A percentile compares a stretch with the other conserved stretches of the same genome.
Evolutionary conservation across 1,140 invertebrate species (phyloP).

Genomic region (Solenopsis fugax): DNA sequence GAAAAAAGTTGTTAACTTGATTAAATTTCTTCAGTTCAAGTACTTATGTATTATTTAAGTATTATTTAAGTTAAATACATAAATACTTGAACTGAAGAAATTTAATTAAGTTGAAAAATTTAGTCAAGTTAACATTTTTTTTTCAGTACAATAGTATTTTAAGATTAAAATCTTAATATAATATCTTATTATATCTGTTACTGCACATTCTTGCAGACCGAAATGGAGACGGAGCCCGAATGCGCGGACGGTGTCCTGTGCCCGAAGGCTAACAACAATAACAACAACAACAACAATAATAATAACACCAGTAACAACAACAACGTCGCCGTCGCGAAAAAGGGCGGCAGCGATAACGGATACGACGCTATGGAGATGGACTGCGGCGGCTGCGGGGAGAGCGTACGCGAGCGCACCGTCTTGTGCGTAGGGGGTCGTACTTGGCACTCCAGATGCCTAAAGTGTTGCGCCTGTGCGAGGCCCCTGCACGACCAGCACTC

Average conservation of each 20-base stretch:
- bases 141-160: too few species aligned
- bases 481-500: slow-evolving; percentile 85
- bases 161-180: too few species aligned
- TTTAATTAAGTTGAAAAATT: too few species aligned
- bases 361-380: slow-evolving; percentile 83
- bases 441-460: slow-evolving; percentile 85
- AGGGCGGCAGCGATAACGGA: slow-evolving; percentile 50
- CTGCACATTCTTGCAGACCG: slow-evolving; percentile 71
- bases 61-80: too few species aligned
- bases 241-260: slow-evolving; percentile 71
- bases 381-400: slow-evolving; percentile 85
- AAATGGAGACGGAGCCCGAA: slow-evolving; percentile 76
- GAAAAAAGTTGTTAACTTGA: too few species aligned
- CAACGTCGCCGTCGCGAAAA: slow-evolving; percentile 47
- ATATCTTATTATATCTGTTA: too few species aligned
- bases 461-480: slow-evolving; percentile 84
- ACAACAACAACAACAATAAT: slow-evolving; percentile 70
- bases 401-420: slow-evolving; percentile 83
- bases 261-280: slow-evolving; percentile 71
- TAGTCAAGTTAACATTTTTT: too few species aligned
- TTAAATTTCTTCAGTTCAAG: too few species aligned
- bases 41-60: too few species aligned
- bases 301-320: slow-evolving; percentile 58
- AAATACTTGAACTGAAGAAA: too few species aligned
- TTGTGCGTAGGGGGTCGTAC: slow-evolving; percentile 85